Base-by-base conservation (phyloP, 2,888 invertebrate species). In the Papilio elwesi region DNA sequence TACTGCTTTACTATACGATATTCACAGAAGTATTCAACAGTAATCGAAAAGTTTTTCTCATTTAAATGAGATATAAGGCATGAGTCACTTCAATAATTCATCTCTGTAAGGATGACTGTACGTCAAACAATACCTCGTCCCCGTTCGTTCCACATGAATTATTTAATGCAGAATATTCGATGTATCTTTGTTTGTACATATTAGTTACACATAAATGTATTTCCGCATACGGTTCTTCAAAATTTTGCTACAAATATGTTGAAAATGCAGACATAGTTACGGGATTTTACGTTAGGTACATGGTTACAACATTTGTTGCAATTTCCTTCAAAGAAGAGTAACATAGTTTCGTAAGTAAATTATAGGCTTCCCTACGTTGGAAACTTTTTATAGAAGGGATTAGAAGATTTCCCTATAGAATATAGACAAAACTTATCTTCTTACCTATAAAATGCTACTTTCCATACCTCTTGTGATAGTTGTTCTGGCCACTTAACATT, bases 101-200 rank as follows among this genome's bases (percentile, higher is more conserved):
- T 49, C 26, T 13, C 13, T 11, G 38, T 43, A 11, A 12, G 43
- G 43, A 26, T 26, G 49, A 64, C 47, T 63, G 15, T 63, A 16
- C 26, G 12, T 47, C 48, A 11, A n/a, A 51, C 64, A 49, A 64
- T 47, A 6, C 26, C 48, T 16, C 9, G 10, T 64, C 13, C 11
- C 3, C 16, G 48, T 49, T 49, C 16, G 26, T 64, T 64, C 13
- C 26, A 15, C 48, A 26, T 64, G 64, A 64, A 64, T 64, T 13
- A 64, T 64, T 26, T 48, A 49, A 26, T 64, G 8, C 13, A 49
- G 26, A 64, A 64, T 49, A 49, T 49, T 64, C 48, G 47, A 48
- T 64, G 26, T 26, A 49, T 64, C 48, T 26, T 64, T 64, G 48
- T 64, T 10, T 12, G 12, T 55, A 55, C 55, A 55, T 53, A 13